Evolutionary conservation across 2,797 vertebrate species (phyloP).

Genomic region (Dermochelys coriacea): DNA sequence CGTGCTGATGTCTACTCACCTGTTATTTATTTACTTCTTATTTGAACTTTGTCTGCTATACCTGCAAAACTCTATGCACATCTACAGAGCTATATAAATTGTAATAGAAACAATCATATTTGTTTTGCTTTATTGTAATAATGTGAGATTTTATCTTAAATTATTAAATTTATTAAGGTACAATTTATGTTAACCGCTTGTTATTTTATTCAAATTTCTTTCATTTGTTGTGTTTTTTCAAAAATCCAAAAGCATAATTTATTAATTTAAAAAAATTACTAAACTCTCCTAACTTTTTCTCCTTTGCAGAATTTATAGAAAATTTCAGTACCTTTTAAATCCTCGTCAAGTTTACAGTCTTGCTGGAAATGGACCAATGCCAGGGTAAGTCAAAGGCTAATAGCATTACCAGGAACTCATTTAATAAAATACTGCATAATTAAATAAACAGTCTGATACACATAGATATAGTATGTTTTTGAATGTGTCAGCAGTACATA

Average conservation of each 20-base stretch:
- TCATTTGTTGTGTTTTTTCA: neutral
- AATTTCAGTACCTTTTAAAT: slow-evolving; percentile 96
- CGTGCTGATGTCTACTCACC: neutral
- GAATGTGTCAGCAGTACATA: slow-evolving; percentile 26
- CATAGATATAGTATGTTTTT: slow-evolving; percentile 45
- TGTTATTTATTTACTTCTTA: neutral
- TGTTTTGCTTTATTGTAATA: neutral
- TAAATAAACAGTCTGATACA: slow-evolving; percentile 46
- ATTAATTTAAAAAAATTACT: neutral
- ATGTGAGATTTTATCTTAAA: neutral
- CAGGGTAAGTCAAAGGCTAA: slow-evolving; percentile 86
- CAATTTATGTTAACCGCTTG: neutral
- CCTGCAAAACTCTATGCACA: neutral
- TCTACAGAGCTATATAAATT: neutral
- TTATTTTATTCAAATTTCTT: neutral
- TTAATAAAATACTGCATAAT: slow-evolving; percentile 67
- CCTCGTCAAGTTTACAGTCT: slow-evolving; percentile 96
- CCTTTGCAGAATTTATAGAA: slow-evolving; percentile 90
- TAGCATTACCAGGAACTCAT: slow-evolving; percentile 62
- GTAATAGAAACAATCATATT: neutral
- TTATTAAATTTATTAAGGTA: neutral
- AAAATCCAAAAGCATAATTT: neutral
- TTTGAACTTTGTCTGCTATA: slow-evolving; percentile 20
- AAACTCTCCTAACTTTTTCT: slow-evolving; percentile 37
- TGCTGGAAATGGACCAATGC: slow-evolving; percentile 93